Conservation (phyloP, 2,888 invertebrate species). For the Microdon myrmicae region DNA sequence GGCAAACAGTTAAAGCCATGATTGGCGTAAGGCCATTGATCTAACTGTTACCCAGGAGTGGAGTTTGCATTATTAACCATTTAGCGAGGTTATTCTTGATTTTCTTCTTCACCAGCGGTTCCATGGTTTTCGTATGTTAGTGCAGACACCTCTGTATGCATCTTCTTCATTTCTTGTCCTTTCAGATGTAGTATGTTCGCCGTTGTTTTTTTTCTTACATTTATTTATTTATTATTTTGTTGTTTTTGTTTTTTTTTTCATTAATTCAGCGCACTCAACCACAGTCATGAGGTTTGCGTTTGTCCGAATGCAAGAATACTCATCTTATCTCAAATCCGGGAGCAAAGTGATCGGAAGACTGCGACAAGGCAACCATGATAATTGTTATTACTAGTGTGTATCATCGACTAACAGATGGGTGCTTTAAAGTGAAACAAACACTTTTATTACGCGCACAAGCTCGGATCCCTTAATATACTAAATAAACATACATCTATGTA, state of each 20-base stretch:
- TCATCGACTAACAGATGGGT: constrained; percentile 47
- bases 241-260: constrained; percentile 14
- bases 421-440: constrained; percentile 44
- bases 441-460: constrained; percentile 27
- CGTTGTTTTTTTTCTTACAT: constrained; percentile 36
- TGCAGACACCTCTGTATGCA: constrained; percentile 29
- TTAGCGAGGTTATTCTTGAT: constrained; percentile 32
- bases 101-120: constrained; percentile 5
- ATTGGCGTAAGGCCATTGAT: constrained; percentile 50
- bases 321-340: constrained; percentile 26
- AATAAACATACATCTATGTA: too few species aligned
- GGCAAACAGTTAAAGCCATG: constrained; percentile 29
- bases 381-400: constrained; percentile 51
- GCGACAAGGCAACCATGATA: constrained; percentile 27
- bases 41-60: constrained; percentile 42
- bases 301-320: constrained; percentile 19
- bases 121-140: constrained; percentile 21
- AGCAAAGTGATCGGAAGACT: constrained; percentile 7
- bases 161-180: too few species aligned
- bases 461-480: too few species aligned
- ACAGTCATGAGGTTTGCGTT: constrained; percentile 25
- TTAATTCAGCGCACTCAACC: constrained; percentile 12
- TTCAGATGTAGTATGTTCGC: too few species aligned
- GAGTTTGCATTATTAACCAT: constrained; percentile 37
- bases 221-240: constrained; percentile 1